Base-by-base conservation (phyloP, 2,797 vertebrate genomes). In the Danio albolineatus region DNA sequence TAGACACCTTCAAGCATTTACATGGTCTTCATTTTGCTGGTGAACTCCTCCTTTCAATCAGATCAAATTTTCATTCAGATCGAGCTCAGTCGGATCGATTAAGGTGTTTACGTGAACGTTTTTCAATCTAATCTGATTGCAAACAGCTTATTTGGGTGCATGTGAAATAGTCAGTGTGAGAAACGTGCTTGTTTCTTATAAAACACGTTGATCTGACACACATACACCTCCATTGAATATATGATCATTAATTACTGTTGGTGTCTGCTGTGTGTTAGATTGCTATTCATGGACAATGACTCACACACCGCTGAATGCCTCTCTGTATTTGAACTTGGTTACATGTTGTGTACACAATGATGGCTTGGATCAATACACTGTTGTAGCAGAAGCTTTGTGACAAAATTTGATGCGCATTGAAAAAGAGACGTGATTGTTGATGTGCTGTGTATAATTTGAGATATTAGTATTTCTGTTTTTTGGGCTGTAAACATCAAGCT, bases 401-500 rank as follows among this genome's bases (percentile, higher is more conserved):
- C 43, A 62, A 48, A 62, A 69, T 66, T n/a, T 19, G 7, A 78
- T 41, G 10, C 60, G 21, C 4, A 13, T 13, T 46, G 16, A 74
- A 73, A 73, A 62, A 70, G 43, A 64, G 38, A 48, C 39, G 16
- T 38, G 21, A 38, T 46, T 10, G 39, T 65, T 71, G 21, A 73
- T 7, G 10, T 38, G 21, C 1, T 5, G 1, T 53, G 59, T 43
- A 19, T 60, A 43, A 78, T 61, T 70, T 74, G 57, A 82, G 69
- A 73, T 49, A 67, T 62, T 84, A 70, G 64, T 81, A 74, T 73
- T 82, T 65, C 46, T 81, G 75, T 60, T 83, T 80, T 86, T 86
- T 87, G 82, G 83, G 80, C 85, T 51, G n/a, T 67, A 76, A 76
- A 83, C 61, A 82, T 83, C 83, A 85, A 83, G 46, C 78, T 17